phyloP scores from a whole-genome alignment of 1,140 invertebrate genomes.

The Melanaphis sacchari region DNA sequence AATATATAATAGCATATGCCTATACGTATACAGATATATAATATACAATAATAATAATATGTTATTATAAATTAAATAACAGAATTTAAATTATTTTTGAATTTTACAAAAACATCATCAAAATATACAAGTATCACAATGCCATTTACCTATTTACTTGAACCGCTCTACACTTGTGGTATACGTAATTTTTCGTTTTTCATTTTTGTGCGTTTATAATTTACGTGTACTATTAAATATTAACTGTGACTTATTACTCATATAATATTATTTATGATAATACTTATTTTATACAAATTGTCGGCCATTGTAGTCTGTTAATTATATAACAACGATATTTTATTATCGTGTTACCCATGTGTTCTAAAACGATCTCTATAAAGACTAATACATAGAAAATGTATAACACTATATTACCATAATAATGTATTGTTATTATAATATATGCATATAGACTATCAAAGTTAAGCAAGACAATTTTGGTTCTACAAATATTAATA shows the following conservation, averaged over 20 bases:
- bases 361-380: no score
- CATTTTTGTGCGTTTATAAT: background rate
- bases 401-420: no score
- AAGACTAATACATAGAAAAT: no score
- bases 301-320: background rate
- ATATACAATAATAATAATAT: background rate
- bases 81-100: background rate
- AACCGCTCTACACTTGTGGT: background rate
- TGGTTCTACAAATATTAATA: background rate
- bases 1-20: background rate
- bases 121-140: background rate
- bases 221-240: background rate
- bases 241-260: background rate
- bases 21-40: background rate
- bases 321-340: background rate
- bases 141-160: background rate
- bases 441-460: background rate
- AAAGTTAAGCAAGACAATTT: background rate
- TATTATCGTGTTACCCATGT: no score
- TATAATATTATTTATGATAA: background rate
- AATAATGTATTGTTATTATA: background rate
- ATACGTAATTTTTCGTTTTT: background rate
- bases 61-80: background rate
- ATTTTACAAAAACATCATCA: background rate
- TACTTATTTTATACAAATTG: background rate